phyloP scores from a whole-genome alignment of 2,797 vertebrate species.

The Balearica regulorum region DNA sequence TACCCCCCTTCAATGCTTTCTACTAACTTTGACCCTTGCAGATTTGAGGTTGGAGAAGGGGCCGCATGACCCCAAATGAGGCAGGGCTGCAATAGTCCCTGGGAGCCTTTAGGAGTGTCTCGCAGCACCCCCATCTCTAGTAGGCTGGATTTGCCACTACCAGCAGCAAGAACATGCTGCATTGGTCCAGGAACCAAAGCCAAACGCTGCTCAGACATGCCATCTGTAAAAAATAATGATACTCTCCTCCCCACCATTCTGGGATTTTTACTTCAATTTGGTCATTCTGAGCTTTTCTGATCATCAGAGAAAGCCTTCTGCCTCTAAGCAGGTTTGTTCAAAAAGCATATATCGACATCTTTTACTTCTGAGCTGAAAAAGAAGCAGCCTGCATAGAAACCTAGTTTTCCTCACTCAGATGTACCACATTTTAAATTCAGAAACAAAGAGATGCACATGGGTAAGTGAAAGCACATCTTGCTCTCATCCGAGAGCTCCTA shows the following conservation, averaged over 20 bases:
- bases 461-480: constrained; percentile 58
- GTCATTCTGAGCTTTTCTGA: constrained; percentile 19
- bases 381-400: constrained; percentile 54
- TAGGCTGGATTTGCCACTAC: constrained; percentile 11
- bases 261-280: constrained; percentile 32
- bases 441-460: constrained; percentile 65
- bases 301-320: not conserved
- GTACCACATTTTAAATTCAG: constrained; percentile 65
- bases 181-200: constrained; percentile 50
- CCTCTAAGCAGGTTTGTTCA: not conserved
- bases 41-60: not conserved
- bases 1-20: not conserved
- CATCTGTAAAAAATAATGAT: constrained; percentile 62
- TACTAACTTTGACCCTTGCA: not conserved
- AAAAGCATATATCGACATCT: not conserved
- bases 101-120: not conserved
- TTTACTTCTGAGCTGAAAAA: constrained; percentile 46
- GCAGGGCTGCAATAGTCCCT: not conserved
- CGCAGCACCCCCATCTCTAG: not conserved
- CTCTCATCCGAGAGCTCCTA: constrained; percentile 37
- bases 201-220: constrained; percentile 32
- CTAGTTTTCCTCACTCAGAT: constrained; percentile 50
- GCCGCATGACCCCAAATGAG: not conserved
- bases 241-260: constrained; percentile 17
- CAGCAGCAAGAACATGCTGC: not conserved